These are phyloP conservation scores for Sialis fuliginosa DNA, from an alignment of 2,888 invertebrate genomes.

Conservation along the genomic window DNA sequence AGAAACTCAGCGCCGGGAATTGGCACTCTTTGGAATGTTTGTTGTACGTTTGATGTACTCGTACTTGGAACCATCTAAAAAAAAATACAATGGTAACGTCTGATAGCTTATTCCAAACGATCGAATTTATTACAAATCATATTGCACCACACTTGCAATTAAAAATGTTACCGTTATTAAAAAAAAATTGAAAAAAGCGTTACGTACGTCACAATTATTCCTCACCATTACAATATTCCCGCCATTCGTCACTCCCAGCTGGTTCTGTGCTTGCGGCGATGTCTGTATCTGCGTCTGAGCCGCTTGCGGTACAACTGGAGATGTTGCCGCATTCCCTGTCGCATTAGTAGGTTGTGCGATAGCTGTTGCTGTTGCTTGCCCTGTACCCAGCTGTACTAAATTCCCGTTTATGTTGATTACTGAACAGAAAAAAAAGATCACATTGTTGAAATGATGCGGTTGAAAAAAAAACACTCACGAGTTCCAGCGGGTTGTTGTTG, in stretches of 20 bases:
- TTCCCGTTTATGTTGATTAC: slow-evolving; percentile 66
- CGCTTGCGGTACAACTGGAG: slow-evolving; percentile 24
- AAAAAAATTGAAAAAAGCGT: neutral
- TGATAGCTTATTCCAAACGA: neutral
- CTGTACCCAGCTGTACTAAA: slow-evolving; percentile 43
- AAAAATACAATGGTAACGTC: slow-evolving; percentile 5
- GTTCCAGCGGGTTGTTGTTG: slow-evolving; percentile 40
- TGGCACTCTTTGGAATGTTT: slow-evolving; percentile 40
- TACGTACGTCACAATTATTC: slow-evolving; percentile 22
- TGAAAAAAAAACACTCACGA: neutral
- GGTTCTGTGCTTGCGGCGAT: slow-evolving; percentile 28
- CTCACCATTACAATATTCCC: slow-evolving; percentile 65
- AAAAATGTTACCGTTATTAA: too few species aligned
- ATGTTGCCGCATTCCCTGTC: slow-evolving; percentile 21
- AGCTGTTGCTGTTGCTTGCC: slow-evolving; percentile 26
- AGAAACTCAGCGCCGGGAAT: slow-evolving; percentile 42
- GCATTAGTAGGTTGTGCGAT: slow-evolving; percentile 19
- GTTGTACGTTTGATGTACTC: slow-evolving; percentile 24
- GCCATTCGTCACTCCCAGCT: slow-evolving; percentile 42
- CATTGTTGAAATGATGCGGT: neutral
- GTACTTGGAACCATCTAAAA: slow-evolving; percentile 33
- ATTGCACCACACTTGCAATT: too few species aligned
- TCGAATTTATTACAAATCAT: neutral
- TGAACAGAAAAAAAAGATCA: slow-evolving; percentile 27
- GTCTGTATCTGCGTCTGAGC: slow-evolving; percentile 27